Evolutionary conservation across 2,888 invertebrate species (phyloP).

Genomic region (Oegoconia quadripuncta): DNA sequence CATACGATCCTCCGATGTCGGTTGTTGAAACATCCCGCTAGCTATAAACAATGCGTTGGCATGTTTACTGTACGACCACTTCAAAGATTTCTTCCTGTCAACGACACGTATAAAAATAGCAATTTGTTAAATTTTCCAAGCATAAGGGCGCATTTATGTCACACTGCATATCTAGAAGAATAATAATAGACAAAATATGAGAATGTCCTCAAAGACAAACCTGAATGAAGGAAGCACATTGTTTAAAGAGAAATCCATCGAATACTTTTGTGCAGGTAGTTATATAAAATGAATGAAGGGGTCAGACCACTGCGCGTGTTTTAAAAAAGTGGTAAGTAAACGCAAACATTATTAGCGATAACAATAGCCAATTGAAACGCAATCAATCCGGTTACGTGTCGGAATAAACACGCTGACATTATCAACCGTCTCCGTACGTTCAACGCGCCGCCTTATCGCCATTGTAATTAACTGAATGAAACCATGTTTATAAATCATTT

Average conservation of each 20-base stretch:
- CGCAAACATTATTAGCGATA: conserved; percentile 27
- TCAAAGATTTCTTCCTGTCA: conserved; percentile 6
- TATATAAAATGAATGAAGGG: conserved; percentile 8
- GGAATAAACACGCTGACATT: conserved; percentile 28
- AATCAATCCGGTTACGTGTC: conserved; percentile 33
- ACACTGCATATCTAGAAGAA: no score
- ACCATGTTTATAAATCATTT: conserved; percentile 39
- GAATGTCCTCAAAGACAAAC: conserved; percentile 1
- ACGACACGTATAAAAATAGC: conserved; percentile 8
- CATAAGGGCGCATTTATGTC: no score
- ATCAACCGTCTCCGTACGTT: conserved; percentile 35
- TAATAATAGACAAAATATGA: conserved; percentile 1
- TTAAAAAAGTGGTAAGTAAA: conserved; percentile 21
- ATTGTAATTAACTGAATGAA: conserved; percentile 42
- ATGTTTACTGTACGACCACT: conserved; percentile 33
- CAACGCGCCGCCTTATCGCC: conserved; percentile 41
- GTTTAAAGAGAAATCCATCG: no score
- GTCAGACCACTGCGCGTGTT: conserved; percentile 7
- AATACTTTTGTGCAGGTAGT: no score
- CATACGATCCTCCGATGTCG: conserved; percentile 49
- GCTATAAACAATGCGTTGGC: conserved; percentile 55
- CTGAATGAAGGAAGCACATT: conserved; percentile 3
- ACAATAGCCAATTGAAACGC: conserved; percentile 40
- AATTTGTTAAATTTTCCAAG: not conserved
- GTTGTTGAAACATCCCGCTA: conserved; percentile 50